Evolutionary conservation across 2,888 invertebrate species (phyloP).

Genomic region (Parascotia fuliginaria): DNA sequence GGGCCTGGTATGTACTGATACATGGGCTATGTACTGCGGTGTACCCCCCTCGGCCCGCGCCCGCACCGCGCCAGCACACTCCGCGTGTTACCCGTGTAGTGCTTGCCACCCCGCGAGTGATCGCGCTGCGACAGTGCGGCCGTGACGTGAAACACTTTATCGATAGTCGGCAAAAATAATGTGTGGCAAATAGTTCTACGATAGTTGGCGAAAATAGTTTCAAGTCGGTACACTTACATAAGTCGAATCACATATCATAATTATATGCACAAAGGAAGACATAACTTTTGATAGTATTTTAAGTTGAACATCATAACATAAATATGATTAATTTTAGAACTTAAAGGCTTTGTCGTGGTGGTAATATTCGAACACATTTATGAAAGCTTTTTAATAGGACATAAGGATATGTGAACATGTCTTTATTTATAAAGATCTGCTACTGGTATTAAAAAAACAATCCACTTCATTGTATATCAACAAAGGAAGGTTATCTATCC

Average conservation of each 20-base stretch:
- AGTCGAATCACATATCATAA: too few species aligned
- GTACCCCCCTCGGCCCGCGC: slow-evolving; percentile 58
- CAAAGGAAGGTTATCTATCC: slow-evolving; percentile 15
- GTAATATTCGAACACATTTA: too few species aligned
- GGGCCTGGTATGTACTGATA: slow-evolving; percentile 75
- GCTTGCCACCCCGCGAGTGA: slow-evolving; percentile 76
- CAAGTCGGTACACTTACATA: background rate
- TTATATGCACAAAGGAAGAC: too few species aligned
- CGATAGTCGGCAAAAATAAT: slow-evolving; percentile 64
- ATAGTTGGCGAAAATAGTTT: background rate
- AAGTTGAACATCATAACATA: too few species aligned
- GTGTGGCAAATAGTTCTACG: background rate
- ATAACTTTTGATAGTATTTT: too few species aligned
- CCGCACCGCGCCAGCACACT: slow-evolving; percentile 52
- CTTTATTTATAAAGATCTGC: background rate
- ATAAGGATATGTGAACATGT: too few species aligned
- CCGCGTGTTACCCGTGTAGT: slow-evolving; percentile 69
- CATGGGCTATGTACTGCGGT: slow-evolving; percentile 77
- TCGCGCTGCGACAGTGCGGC: slow-evolving; percentile 61
- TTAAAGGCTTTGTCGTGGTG: too few species aligned
- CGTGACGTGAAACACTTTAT: slow-evolving; percentile 49
- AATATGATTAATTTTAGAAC: too few species aligned
- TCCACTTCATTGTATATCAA: background rate
- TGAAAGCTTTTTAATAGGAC: too few species aligned
- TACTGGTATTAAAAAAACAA: background rate